Percentiles rank a stretch among this genome's conserved stretches.
These are phyloP conservation scores for Stenichneumon culpator DNA, from an alignment of 2,888 invertebrate species.

Conservation along the genomic window DNA sequence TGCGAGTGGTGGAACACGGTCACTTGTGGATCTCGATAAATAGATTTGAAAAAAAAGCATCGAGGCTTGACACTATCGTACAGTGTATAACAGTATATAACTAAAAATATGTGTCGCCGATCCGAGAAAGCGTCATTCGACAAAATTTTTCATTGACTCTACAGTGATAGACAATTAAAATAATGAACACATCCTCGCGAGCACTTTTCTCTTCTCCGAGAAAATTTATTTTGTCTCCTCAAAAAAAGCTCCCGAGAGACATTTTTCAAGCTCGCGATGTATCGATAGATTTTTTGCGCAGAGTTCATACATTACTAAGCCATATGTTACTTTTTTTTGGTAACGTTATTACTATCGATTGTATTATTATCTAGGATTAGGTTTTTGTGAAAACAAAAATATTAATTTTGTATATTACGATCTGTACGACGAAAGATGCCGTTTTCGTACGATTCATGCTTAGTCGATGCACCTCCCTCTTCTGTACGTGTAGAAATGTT, in stretches of 20 bases:
- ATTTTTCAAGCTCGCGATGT: background rate
- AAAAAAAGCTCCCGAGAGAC: background rate
- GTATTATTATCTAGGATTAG: slow-evolving; percentile 34
- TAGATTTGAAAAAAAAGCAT: background rate
- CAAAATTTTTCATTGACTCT: background rate
- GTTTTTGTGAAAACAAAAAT: slow-evolving; percentile 8
- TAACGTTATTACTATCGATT: background rate
- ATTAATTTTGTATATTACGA: background rate
- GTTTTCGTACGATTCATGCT: background rate
- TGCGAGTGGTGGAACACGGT: slow-evolving; percentile 97
- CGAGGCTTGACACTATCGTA: background rate
- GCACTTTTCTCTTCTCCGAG: background rate
- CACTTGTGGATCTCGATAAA: slow-evolving; percentile 87
- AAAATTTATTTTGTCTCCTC: background rate
- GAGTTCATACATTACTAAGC: slow-evolving; percentile 35
- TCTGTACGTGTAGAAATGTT: background rate
- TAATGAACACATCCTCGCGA: background rate
- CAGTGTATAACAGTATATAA: background rate
- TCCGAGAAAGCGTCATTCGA: background rate
- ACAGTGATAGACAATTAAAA: background rate
- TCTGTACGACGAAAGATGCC: background rate
- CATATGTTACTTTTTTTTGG: slow-evolving; percentile 37
- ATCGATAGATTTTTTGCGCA: slow-evolving; percentile 1
- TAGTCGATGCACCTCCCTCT: slow-evolving; percentile 1
- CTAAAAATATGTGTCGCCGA: background rate